Percentiles rank a stretch among this genome's conserved stretches.
Conservation (phyloP, 2,888 invertebrate genomes). For the Drosophila acutilabella region DNA sequence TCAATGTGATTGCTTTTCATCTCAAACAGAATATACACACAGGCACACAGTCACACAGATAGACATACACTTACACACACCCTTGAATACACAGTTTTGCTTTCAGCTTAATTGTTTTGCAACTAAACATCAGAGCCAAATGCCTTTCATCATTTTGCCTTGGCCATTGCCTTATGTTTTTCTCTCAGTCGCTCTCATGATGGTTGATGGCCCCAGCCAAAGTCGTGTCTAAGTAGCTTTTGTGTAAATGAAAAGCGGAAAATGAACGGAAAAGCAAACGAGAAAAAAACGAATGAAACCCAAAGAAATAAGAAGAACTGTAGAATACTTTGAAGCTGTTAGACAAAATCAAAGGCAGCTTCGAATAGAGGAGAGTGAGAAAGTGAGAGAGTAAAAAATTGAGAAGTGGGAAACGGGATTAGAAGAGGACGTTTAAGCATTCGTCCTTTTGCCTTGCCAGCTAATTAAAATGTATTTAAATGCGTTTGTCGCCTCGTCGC, state of each 20-base stretch:
- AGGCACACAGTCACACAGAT: not conserved
- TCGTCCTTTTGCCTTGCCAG: slow-evolving; percentile 51
- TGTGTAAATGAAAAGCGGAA: slow-evolving; percentile 70
- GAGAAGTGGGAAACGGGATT: not conserved
- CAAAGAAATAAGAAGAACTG: slow-evolving; percentile 43
- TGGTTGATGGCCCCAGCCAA: slow-evolving; percentile 23
- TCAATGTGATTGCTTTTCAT: slow-evolving; percentile 51
- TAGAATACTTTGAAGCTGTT: slow-evolving; percentile 61
- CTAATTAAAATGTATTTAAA: slow-evolving; percentile 78
- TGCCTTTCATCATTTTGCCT: slow-evolving; percentile 69
- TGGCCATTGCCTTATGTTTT: slow-evolving; percentile 31
- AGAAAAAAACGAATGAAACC: slow-evolving; percentile 26
- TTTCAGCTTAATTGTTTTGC: slow-evolving; percentile 80
- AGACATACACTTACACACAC: slow-evolving; percentile 24
- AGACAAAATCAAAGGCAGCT: slow-evolving; percentile 51
- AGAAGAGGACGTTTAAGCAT: not conserved
- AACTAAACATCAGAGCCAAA: slow-evolving; percentile 75
- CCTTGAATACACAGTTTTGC: slow-evolving; percentile 72
- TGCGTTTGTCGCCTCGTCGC: slow-evolving; percentile 43
- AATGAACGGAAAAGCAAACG: slow-evolving; percentile 38
- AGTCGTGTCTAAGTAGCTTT: slow-evolving; percentile 78
- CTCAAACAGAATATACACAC: slow-evolving; percentile 38
- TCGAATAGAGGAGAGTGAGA: slow-evolving; percentile 11
- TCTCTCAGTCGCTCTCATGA: not conserved
- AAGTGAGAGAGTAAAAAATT: not conserved